Conservation (phyloP, 2,888 invertebrate species). For the Hololepta plana region DNA sequence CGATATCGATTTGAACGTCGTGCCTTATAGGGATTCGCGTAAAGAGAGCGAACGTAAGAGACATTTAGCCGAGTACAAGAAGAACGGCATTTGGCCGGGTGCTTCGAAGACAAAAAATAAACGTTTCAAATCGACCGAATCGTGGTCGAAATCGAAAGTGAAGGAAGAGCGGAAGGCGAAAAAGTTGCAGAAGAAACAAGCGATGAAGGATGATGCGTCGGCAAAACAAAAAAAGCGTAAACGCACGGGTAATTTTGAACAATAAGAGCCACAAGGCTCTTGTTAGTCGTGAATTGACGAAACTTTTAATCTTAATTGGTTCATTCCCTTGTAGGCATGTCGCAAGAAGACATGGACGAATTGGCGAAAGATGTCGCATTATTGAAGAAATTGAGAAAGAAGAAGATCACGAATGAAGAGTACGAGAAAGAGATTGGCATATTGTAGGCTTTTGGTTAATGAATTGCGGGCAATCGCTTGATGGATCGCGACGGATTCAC, state of each 20-base stretch:
- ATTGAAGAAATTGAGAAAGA: constrained; percentile 71
- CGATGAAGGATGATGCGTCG: constrained; percentile 28
- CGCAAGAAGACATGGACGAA: constrained; percentile 58
- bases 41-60: constrained; percentile 54
- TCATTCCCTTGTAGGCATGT: constrained; percentile 27
- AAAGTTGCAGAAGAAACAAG: constrained; percentile 40
- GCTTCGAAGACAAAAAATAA: constrained; percentile 20
- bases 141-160: constrained; percentile 64
- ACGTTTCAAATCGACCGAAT: constrained; percentile 37
- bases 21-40: constrained; percentile 64
- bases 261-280: neutral
- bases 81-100: constrained; percentile 57
- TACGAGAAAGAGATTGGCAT: constrained; percentile 42
- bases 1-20: constrained; percentile 50
- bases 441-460: no score
- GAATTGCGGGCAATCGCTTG: no score
- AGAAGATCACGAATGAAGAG: constrained; percentile 53
- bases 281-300: no score
- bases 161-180: constrained; percentile 47
- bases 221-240: constrained; percentile 27
- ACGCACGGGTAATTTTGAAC: constrained; percentile 7
- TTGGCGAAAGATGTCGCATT: constrained; percentile 63
- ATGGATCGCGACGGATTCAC: no score
- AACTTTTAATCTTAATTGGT: neutral
- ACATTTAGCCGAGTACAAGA: constrained; percentile 51